Conservation (phyloP, 2,888 invertebrate species). For the Nycteola revayana region DNA sequence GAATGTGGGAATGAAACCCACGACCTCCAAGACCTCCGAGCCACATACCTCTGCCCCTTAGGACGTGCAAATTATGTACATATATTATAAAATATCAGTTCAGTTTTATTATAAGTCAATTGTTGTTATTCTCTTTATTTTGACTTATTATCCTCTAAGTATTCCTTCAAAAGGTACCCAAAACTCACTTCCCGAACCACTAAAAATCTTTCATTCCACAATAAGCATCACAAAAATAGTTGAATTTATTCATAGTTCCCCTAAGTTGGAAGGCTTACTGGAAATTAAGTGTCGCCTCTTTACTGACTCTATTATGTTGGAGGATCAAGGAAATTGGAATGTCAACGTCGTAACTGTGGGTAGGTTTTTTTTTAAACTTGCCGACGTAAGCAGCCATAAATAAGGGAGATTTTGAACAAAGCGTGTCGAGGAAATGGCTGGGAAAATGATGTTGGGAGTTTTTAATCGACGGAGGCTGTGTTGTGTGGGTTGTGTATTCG, state of each 20-base stretch:
- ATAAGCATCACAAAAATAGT: slow-evolving; percentile 15
- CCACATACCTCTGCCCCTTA: too few relatives aligned
- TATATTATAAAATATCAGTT: too few relatives aligned
- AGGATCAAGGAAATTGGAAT: slow-evolving; percentile 57
- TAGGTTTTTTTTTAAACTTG: slow-evolving; percentile 29
- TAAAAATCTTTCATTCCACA: background rate
- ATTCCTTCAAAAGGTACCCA: too few relatives aligned
- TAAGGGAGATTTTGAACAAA: slow-evolving; percentile 15
- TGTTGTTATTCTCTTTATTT: too few relatives aligned
- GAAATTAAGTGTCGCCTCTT: slow-evolving; percentile 53
- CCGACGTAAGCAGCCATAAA: slow-evolving; percentile 36
- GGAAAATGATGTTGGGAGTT: slow-evolving; percentile 5
- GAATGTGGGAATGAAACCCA: too few relatives aligned
- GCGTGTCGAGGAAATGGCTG: slow-evolving; percentile 15
- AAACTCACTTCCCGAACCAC: too few relatives aligned
- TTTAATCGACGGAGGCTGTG: slow-evolving; percentile 5
- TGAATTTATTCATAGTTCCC: slow-evolving; percentile 45
- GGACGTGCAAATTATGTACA: too few relatives aligned
- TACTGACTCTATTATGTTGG: slow-evolving; percentile 44
- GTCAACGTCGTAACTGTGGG: slow-evolving; percentile 37
- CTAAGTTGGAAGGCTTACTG: slow-evolving; percentile 35
- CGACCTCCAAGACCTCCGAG: too few relatives aligned
- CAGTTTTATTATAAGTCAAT: too few relatives aligned
- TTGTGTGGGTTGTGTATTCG: too few relatives aligned
- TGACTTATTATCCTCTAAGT: too few relatives aligned